These are phyloP conservation scores for Ceratosolen solmsi DNA, from an alignment of 1,140 invertebrate species.

Conservation along the genomic window DNA sequence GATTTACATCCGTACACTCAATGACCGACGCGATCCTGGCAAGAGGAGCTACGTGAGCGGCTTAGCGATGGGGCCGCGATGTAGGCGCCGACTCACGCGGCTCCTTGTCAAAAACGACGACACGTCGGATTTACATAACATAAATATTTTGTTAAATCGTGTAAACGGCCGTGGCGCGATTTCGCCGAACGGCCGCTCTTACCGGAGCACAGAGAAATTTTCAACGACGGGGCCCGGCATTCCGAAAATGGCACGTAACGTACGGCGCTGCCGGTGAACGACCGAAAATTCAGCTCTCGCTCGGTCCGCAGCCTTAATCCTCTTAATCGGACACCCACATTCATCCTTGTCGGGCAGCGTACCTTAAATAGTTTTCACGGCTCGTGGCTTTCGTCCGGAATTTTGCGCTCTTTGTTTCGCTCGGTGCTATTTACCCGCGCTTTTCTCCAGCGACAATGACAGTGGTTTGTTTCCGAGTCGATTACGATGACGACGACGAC, in stretches of 20 bases:
- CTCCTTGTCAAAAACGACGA: background rate
- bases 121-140: constrained; percentile 18
- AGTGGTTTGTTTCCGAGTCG: no score
- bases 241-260: constrained; percentile 5
- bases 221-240: background rate
- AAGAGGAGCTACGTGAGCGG: background rate
- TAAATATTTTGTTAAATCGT: constrained; percentile 7
- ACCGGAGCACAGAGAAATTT: background rate
- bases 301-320: background rate
- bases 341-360: background rate
- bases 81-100: background rate
- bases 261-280: constrained; percentile 18
- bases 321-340: background rate
- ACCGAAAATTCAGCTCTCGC: constrained; percentile 33
- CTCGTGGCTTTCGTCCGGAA: no score
- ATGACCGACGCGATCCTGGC: background rate
- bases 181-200: background rate
- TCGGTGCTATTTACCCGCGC: background rate
- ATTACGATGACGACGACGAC: background rate
- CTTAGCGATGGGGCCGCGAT: background rate
- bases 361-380: background rate
- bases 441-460: background rate
- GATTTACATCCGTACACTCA: background rate
- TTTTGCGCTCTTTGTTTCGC: background rate
- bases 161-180: background rate